phyloP scores from a whole-genome alignment of 2,797 vertebrate species.

The Chiropotes sagulatus region DNA sequence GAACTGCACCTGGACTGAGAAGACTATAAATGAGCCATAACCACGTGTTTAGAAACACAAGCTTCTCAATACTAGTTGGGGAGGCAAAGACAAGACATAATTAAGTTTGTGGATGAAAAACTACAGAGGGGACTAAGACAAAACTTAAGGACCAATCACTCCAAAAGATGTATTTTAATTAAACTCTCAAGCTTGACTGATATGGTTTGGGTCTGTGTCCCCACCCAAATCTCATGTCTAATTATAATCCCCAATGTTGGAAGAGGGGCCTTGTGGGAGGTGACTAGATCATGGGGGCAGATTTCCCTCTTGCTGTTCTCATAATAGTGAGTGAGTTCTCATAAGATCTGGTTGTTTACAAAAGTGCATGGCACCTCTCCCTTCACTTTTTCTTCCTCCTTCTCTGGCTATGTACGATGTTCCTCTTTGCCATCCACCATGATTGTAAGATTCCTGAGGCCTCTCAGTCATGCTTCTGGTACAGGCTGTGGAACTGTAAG shows the following conservation, averaged over 20 bases:
- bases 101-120: not conserved
- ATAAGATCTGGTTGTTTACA: not conserved
- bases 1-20: not conserved
- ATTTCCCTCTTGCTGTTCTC: not conserved
- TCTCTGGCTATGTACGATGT: too few species aligned
- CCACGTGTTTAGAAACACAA: not conserved
- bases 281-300: not conserved
- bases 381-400: too few species aligned
- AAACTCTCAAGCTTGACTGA: not conserved
- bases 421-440: too few species aligned
- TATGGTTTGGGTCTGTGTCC: not conserved
- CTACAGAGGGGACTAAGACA: not conserved
- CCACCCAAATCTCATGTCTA: not conserved
- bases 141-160: not conserved
- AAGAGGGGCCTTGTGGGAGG: not conserved
- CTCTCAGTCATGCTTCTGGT: too few species aligned
- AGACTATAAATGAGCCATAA: not conserved
- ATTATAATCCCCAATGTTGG: not conserved
- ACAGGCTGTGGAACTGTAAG: too few species aligned
- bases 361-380: too few species aligned
- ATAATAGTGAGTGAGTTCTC: not conserved
- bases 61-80: not conserved
- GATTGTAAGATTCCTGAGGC: too few species aligned
- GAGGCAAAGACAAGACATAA: not conserved
- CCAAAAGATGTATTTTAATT: slow-evolving; percentile 31